A percentile compares a stretch with the other conserved stretches of the same genome.
Conservation (phyloP, 2,113 vertebrate species). For the Laticauda laticaudata region DNA sequence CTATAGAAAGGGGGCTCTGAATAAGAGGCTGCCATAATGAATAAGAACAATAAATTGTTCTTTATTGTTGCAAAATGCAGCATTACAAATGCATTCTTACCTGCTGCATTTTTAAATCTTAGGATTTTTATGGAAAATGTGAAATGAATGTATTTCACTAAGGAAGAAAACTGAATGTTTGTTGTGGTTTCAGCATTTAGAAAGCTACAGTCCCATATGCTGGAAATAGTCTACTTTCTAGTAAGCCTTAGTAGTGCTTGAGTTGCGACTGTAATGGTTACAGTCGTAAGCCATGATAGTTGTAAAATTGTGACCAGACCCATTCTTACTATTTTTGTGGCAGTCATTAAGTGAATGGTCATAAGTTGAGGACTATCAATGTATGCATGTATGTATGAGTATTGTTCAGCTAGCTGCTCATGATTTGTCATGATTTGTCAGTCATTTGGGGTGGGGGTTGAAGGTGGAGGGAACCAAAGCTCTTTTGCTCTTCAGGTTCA, state of each 20-base stretch:
- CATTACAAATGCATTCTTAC: conserved; percentile 14
- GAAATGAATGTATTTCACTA: background rate
- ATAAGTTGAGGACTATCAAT: background rate
- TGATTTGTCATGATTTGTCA: background rate
- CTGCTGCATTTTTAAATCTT: conserved; percentile 50
- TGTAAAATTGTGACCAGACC: background rate
- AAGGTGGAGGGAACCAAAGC: background rate
- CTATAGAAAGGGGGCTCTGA: background rate
- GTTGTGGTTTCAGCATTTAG: background rate
- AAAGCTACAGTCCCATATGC: background rate
- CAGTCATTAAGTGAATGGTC: too few species aligned
- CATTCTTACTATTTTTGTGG: too few species aligned
- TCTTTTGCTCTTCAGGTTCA: background rate
- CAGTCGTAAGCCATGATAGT: background rate
- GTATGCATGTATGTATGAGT: background rate
- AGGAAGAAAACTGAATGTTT: background rate
- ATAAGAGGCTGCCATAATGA: background rate
- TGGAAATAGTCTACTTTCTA: background rate
- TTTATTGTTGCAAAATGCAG: rapidly evolving
- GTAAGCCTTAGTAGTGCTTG: background rate
- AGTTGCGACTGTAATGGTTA: background rate
- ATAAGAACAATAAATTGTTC: background rate
- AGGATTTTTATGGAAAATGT: background rate
- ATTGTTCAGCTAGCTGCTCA: background rate
- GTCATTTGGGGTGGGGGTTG: background rate